Conservation (phyloP, 1,140 invertebrate genomes). For the Papilio polyxenes region DNA sequence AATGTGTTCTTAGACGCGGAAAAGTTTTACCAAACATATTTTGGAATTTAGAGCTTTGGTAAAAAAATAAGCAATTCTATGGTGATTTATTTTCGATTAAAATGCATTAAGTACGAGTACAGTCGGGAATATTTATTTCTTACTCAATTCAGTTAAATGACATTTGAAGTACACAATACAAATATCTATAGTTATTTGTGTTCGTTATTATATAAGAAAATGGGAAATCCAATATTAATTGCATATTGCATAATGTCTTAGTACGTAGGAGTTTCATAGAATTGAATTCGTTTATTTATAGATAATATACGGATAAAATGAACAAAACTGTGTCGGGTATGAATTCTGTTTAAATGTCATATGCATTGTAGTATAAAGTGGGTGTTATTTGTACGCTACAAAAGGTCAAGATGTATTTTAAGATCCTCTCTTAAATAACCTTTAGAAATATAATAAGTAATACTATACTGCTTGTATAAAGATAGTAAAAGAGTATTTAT, state of each 20-base stretch:
- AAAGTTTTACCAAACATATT: too few relatives aligned
- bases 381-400: not conserved
- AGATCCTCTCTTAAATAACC: not conserved
- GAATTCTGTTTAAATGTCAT: not conserved
- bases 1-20: too few relatives aligned
- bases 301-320: not conserved
- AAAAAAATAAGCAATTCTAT: too few relatives aligned
- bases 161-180: too few relatives aligned
- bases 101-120: too few relatives aligned
- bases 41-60: too few relatives aligned
- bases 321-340: not conserved
- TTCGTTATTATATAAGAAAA: too few relatives aligned
- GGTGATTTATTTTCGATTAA: too few relatives aligned
- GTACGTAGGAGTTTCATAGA: not conserved
- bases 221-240: not conserved
- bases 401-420: constrained; percentile 11
- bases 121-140: too few relatives aligned
- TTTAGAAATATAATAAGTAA: not conserved
- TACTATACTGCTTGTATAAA: not conserved
- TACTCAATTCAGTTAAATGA: too few relatives aligned
- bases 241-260: not conserved
- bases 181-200: too few relatives aligned
- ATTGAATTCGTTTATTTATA: not conserved
- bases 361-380: not conserved
- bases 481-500: too few relatives aligned